These are phyloP conservation scores for Trachymyrmex septentrionalis DNA, from an alignment of 1,140 invertebrate species.

Conservation along the genomic window DNA sequence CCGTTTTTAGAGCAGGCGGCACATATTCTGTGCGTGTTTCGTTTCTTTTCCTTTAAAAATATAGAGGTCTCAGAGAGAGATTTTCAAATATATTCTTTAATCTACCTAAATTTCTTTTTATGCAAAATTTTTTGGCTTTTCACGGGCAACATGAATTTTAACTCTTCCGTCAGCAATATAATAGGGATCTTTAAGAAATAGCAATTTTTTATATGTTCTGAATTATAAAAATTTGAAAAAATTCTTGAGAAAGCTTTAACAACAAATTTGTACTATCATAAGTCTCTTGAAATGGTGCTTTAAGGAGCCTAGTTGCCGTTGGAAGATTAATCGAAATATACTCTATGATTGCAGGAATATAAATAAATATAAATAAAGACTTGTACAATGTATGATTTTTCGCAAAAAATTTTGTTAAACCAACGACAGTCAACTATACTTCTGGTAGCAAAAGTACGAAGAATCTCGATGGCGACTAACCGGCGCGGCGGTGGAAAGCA, in stretches of 20 bases:
- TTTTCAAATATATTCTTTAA: not conserved
- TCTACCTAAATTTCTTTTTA: too few relatives aligned
- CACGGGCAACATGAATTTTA: too few relatives aligned
- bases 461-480: conserved; percentile 22
- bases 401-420: not conserved
- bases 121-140: not conserved
- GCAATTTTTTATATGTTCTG: too few relatives aligned
- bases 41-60: not conserved
- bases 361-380: conserved; percentile 12
- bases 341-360: not conserved
- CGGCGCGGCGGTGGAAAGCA: conserved; percentile 41
- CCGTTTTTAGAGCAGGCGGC: not conserved
- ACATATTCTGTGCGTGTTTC: not conserved
- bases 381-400: not conserved
- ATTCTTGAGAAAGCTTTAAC: too few relatives aligned
- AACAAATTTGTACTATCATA: too few relatives aligned
- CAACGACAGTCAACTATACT: not conserved
- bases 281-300: too few relatives aligned
- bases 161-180: too few relatives aligned
- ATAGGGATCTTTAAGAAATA: too few relatives aligned
- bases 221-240: too few relatives aligned
- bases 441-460: conserved; percentile 5
- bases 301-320: too few relatives aligned
- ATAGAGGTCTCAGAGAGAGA: too few relatives aligned
- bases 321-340: not conserved